These are phyloP conservation scores for Philantomba maxwellii DNA, from an alignment of 2,113 vertebrate genomes.

Conservation along the genomic window DNA sequence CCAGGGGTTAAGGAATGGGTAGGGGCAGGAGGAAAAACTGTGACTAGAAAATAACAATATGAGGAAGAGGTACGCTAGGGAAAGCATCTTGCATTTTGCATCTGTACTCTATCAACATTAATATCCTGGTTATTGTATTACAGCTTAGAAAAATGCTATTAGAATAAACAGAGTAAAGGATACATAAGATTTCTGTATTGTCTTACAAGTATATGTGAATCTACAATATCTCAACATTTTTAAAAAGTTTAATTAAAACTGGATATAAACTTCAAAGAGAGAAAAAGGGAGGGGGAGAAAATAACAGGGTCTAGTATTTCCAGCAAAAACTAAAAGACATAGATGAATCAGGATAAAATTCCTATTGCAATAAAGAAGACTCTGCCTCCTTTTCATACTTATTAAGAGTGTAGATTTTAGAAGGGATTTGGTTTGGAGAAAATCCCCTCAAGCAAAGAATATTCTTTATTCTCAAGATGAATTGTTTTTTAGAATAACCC, in stretches of 20 bases:
- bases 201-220: neutral
- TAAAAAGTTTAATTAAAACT: neutral
- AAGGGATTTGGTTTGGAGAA: neutral
- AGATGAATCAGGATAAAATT: neutral
- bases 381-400: neutral
- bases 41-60: neutral
- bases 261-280: neutral
- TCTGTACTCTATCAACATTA: neutral
- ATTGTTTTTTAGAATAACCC: neutral
- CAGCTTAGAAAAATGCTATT: neutral
- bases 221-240: neutral
- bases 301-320: neutral
- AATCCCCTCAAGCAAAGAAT: neutral
- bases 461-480: constrained; percentile 6
- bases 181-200: neutral
- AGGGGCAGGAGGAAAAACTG: neutral
- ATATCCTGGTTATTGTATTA: neutral
- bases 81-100: neutral
- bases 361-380: neutral
- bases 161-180: neutral
- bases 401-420: neutral
- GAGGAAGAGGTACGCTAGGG: neutral
- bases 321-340: neutral
- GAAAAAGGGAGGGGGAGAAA: neutral
- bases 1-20: neutral